phyloP scores from a whole-genome alignment of 2,113 vertebrate species.

The Lethenteron camtschaticum region DNA sequence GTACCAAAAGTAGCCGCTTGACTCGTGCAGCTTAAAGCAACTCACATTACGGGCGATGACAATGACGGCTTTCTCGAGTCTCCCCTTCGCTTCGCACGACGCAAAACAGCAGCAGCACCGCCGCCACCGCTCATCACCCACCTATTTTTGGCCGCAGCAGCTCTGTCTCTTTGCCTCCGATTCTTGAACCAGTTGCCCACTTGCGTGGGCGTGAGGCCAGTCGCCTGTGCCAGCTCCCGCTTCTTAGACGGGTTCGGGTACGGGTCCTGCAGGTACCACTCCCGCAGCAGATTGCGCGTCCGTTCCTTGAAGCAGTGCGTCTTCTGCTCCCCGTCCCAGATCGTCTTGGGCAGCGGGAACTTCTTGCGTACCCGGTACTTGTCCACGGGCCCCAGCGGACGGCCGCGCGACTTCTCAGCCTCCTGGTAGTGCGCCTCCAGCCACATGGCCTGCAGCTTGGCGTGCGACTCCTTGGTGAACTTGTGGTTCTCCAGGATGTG shows the following conservation, averaged over 20 bases:
- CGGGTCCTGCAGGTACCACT: constrained; percentile 99
- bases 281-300: constrained; percentile 92
- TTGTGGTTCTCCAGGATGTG: constrained; percentile 99
- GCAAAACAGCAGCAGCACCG: too few relatives aligned
- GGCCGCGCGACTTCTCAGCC: constrained; percentile 93
- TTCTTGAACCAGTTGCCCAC: constrained; percentile 99
- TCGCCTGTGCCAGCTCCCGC: constrained; percentile 99
- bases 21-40: too few relatives aligned
- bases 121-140: constrained; percentile 23
- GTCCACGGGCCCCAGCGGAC: constrained; percentile 91
- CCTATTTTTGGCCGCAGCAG: constrained; percentile 98
- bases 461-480: constrained; percentile 99
- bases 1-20: too few relatives aligned
- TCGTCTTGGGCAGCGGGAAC: constrained; percentile 97
- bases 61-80: too few relatives aligned
- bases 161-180: constrained; percentile 93
- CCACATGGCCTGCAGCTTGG: constrained; percentile 98
- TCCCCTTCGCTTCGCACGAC: too few relatives aligned
- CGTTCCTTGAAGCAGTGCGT: constrained; percentile 99
- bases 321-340: constrained; percentile 99
- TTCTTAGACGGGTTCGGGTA: constrained; percentile 99
- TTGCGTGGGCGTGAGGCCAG: constrained; percentile 97
- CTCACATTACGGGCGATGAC: too few relatives aligned
- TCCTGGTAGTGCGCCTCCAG: constrained; percentile 98
- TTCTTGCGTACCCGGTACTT: constrained; percentile 99